Evolutionary conservation across 2,888 invertebrate species (phyloP), one percentile per base, ranked within the genome.

Genomic region (Volucella inflata): DNA sequence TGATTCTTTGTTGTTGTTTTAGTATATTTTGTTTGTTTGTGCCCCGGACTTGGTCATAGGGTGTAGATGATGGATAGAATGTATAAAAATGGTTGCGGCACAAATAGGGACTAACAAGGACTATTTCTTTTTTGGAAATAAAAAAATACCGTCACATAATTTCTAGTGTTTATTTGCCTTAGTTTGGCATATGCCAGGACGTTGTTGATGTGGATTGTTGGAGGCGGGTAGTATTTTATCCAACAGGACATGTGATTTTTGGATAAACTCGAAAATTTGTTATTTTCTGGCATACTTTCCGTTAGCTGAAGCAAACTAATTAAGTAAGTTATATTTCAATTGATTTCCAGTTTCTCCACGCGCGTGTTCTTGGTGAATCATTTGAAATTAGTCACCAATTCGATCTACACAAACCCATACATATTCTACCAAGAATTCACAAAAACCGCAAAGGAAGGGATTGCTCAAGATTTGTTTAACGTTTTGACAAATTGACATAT

Each of bases 61-160:
- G 72, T 50, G 65, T 79, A 67, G 59, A 53, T 30, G 59, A 65
- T 72, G 44, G 57, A 72, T 72, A 59, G 72, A 79, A 70, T 78
- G 68, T 60, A 17, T 21, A 48, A 14, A 48, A 55, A 57, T 17
- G 12, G 16, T 50, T 42, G 30, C 30, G 30, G 30, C 30, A 30
- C 30, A 4, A 30, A 30, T 30, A 30, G 30, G 6, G 6, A 30
- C 6, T 6, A 30, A 30, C 6, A 30, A 30, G 30, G 4, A 30
- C 6, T 6, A 30, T 30, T 30, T 30, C 6, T 30, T 30, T 30
- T 30, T 30, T 30, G 4, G 30, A 30, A 30, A 30, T 30, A 6
- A 30, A 30, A 53, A 30, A 30, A 30, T 30, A 30, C 6, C 6
- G 30, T 30, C 30, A 30, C 30, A 30, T 30, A 30, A 30, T 30